Conservation (phyloP, 2,797 vertebrate genomes). For the Eleutherodactylus coqui region DNA sequence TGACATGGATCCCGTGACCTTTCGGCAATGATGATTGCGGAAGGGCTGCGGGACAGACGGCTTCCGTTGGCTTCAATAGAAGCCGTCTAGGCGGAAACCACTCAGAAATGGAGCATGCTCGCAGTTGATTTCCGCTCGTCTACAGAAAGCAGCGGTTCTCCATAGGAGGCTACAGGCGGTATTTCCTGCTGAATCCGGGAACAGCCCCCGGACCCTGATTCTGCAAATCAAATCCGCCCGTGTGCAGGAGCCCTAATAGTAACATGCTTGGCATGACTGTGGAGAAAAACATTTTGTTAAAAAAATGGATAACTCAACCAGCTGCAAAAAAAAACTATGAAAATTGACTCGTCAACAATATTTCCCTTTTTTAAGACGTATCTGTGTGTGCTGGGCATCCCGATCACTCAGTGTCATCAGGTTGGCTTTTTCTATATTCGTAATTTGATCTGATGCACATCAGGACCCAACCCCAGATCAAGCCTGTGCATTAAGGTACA, state of each 20-base stretch:
- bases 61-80: too few relatives aligned
- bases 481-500: slow-evolving; percentile 28
- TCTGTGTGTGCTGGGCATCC: neutral
- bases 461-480: slow-evolving; percentile 15
- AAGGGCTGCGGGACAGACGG: too few relatives aligned
- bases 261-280: neutral
- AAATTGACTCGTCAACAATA: neutral
- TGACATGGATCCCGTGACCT: too few relatives aligned
- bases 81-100: too few relatives aligned
- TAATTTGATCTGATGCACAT: slow-evolving; percentile 26
- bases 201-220: too few relatives aligned
- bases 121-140: too few relatives aligned
- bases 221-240: too few relatives aligned
- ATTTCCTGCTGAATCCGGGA: too few relatives aligned
- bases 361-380: neutral
- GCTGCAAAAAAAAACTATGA: neutral
- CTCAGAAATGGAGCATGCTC: too few relatives aligned
- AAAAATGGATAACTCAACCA: neutral
- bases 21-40: too few relatives aligned
- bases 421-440: neutral
- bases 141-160: too few relatives aligned
- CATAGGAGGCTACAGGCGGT: too few relatives aligned
- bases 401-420: neutral
- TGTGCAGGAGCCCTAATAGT: neutral
- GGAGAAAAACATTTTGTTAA: neutral